phyloP scores from a whole-genome alignment of 2,888 invertebrate species.

The Drosophila formosana region DNA sequence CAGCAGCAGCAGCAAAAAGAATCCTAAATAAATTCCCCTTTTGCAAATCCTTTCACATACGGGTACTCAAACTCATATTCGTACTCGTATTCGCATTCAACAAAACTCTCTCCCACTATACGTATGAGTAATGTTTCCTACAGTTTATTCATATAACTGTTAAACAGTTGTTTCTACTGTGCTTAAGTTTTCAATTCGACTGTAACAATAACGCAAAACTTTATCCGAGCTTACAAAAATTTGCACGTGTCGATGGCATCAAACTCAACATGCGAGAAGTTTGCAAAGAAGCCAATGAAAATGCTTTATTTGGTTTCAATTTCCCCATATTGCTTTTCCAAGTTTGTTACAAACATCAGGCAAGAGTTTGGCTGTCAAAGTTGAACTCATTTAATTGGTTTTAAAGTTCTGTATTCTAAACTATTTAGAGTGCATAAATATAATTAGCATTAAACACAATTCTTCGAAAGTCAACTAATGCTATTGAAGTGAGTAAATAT shows the following conservation, averaged over 20 bases:
- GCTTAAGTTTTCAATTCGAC: slow-evolving; percentile 11
- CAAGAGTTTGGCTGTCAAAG: neutral
- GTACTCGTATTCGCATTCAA: neutral
- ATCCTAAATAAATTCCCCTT: slow-evolving; percentile 16
- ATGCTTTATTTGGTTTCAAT: neutral
- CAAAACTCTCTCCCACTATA: neutral
- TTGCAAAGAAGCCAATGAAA: slow-evolving; percentile 14
- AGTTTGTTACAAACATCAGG: slow-evolving; percentile 7
- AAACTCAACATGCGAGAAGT: slow-evolving; percentile 3
- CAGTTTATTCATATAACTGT: slow-evolving; percentile 13
- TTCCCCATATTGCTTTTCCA: slow-evolving; percentile 2
- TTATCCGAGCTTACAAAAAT: slow-evolving; percentile 11
- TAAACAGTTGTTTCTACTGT: slow-evolving; percentile 4
- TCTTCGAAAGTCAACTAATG: no score
- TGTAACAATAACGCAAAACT: slow-evolving; percentile 1
- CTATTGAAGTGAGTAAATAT: no score
- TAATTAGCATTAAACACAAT: neutral
- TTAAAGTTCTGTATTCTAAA: no score
- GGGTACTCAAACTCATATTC: slow-evolving; percentile 4
- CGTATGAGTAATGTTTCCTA: slow-evolving; percentile 9
- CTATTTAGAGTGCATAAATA: no score
- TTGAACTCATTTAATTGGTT: neutral
- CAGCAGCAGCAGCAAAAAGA: slow-evolving; percentile 4
- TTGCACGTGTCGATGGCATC: slow-evolving; percentile 16
- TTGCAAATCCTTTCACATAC: slow-evolving; percentile 25